Conservation (phyloP, 2,888 invertebrate genomes). For the Clanis bilineata region DNA sequence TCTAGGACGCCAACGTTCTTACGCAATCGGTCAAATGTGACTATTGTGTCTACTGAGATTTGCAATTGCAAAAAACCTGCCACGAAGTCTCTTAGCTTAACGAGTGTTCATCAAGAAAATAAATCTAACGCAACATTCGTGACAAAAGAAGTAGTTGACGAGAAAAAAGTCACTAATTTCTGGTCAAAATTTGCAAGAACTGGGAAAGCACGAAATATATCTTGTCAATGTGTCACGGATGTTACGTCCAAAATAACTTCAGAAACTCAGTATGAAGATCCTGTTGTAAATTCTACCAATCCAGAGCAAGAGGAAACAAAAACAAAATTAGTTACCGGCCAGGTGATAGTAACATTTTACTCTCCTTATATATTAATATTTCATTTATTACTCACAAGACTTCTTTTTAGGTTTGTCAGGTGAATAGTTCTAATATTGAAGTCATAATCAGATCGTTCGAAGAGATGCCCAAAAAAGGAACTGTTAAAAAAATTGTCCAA, state of each 20-base stretch:
- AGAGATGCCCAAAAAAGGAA: slow-evolving; percentile 14
- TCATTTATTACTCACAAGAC: background rate
- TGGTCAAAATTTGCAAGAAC: background rate
- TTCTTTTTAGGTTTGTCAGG: background rate
- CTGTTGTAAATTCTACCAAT: background rate
- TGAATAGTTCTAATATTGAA: background rate
- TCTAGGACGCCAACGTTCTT: slow-evolving; percentile 24
- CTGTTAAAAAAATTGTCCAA: slow-evolving; percentile 12
- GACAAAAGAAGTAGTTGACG: slow-evolving; percentile 3
- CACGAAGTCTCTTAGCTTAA: slow-evolving; percentile 38
- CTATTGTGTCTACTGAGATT: slow-evolving; percentile 25
- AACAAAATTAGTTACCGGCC: background rate
- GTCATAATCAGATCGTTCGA: background rate
- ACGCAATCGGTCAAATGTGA: slow-evolving; percentile 28
- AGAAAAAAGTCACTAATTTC: background rate
- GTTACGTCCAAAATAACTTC: slow-evolving; percentile 19
- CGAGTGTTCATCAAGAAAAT: slow-evolving; percentile 30
- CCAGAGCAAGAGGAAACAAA: slow-evolving; percentile 11
- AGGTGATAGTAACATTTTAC: background rate
- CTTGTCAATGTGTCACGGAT: slow-evolving; percentile 21
- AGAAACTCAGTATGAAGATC: slow-evolving; percentile 24
- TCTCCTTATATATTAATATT: background rate
- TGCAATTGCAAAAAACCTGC: slow-evolving; percentile 24
- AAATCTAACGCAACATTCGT: slow-evolving; percentile 24
- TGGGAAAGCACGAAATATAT: background rate